phyloP scores from a whole-genome alignment of 2,888 invertebrate species.

The Yponomeuta plumbellus region DNA sequence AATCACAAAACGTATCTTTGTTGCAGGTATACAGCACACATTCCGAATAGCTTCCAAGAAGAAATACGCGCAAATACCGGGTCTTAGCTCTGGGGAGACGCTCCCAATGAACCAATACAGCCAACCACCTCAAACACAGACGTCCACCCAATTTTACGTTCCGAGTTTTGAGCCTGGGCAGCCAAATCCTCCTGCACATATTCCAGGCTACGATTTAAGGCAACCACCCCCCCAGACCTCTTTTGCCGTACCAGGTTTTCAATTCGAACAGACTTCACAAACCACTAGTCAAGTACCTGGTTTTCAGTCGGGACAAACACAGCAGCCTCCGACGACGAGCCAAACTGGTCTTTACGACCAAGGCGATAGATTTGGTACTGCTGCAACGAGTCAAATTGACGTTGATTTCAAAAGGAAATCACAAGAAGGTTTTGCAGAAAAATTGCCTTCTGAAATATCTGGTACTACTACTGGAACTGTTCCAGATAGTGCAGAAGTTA shows the following conservation, averaged over 20 bases:
- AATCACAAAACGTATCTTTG: slow-evolving; percentile 27
- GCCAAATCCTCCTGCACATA: background rate
- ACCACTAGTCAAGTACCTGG: background rate
- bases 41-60: slow-evolving; percentile 82
- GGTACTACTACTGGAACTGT: background rate
- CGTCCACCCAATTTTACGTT: background rate
- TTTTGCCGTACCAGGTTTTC: background rate
- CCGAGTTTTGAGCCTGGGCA: background rate
- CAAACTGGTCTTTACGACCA: background rate
- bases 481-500: background rate
- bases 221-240: background rate
- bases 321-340: background rate
- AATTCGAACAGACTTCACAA: background rate
- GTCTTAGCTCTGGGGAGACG: slow-evolving; percentile 58
- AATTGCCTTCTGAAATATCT: background rate
- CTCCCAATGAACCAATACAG: background rate
- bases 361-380: background rate
- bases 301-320: background rate
- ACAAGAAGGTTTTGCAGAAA: background rate
- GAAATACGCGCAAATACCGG: slow-evolving; percentile 88
- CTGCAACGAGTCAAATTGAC: background rate
- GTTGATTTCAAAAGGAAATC: background rate
- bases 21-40: slow-evolving; percentile 64
- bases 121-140: background rate
- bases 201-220: background rate